Evolutionary conservation across 2,113 vertebrate species (phyloP), one percentile per base, ranked within the genome.

Genomic region (Herpetotheres cachinnans): DNA sequence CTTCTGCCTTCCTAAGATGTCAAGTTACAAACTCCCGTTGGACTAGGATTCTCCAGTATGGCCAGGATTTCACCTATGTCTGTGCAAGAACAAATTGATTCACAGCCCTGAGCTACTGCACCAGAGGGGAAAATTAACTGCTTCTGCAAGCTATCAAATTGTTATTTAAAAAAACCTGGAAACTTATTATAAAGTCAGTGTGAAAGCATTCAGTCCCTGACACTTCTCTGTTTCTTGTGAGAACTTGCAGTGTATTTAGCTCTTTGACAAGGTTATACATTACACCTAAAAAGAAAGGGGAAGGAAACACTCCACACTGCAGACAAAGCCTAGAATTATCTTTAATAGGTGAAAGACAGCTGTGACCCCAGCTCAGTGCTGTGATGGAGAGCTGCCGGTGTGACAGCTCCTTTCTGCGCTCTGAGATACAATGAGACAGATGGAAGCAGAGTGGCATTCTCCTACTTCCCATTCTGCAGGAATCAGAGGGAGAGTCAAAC

Each of bases 191-290:
- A 90, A 95, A 96, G 79, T 94, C 90, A 94, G 81, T 78, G 96
- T 90, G 85, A 96, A 96, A 90, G 90, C 77, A 88, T 94, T 94
- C 82, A 77, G 66, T 95, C 82, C 77, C 96, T 96, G 96, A 93
- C 95, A 93, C 47, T 72, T 95, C 86, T 70, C 86, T 67, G 58
- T 97, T 96, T 96, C 94, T 96, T 95, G 96, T 96, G 82, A 94
- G 65, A 97, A 91, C 69, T 95, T 86, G 73, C 81, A 92, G 66
- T 94, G 85, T 95, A 82, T 91, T 92, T 94, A 97, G 94, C 89
- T 96, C 86, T 74, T 94, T 97, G 91, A 96, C 91, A 97, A 97
- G 96, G 91, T 98, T 97, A 96, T 86, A 82, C 82, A 72, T 98
- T 97, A 97, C 85, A 94, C 90, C 96, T 94, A 79, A 85, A 96